These are phyloP conservation scores for Notolepis coatsorum DNA, from an alignment of 2,797 vertebrate genomes.

Conservation along the genomic window DNA sequence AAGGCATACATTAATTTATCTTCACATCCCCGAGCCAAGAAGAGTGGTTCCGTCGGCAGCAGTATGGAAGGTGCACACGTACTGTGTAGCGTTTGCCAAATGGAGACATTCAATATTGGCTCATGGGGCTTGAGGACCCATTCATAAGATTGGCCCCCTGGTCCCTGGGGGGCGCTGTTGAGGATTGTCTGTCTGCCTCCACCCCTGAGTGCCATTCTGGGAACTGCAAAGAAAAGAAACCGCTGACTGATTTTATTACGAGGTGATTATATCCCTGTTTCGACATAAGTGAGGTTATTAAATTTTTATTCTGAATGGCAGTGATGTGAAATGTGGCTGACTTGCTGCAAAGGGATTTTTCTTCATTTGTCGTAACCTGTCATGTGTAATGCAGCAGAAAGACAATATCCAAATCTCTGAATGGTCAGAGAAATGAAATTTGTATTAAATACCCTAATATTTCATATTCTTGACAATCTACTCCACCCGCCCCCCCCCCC, in stretches of 20 bases:
- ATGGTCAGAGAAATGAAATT: constrained; percentile 18
- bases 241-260: background rate
- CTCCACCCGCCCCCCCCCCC: too few relatives aligned
- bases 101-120: constrained; percentile 36
- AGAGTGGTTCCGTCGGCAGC: constrained; percentile 8
- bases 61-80: constrained; percentile 8
- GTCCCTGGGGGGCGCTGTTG: constrained; percentile 9
- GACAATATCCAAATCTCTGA: constrained; percentile 10
- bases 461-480: background rate
- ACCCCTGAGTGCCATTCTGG: background rate
- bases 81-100: constrained; percentile 21
- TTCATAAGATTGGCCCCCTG: constrained; percentile 24
- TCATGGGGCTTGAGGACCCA: constrained; percentile 33
- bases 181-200: constrained; percentile 4
- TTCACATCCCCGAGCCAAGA: constrained; percentile 9
- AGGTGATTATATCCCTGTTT: background rate
- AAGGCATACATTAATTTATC: too few relatives aligned
- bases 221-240: background rate
- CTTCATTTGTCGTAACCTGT: too few relatives aligned
- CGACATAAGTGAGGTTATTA: background rate
- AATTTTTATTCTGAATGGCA: background rate
- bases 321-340: background rate
- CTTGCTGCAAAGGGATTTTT: too few relatives aligned
- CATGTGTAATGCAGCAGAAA: background rate
- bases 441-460: constrained; percentile 14